phyloP scores from a whole-genome alignment of 2,113 vertebrate genomes.

The Pomatorhinus ruficollis region DNA sequence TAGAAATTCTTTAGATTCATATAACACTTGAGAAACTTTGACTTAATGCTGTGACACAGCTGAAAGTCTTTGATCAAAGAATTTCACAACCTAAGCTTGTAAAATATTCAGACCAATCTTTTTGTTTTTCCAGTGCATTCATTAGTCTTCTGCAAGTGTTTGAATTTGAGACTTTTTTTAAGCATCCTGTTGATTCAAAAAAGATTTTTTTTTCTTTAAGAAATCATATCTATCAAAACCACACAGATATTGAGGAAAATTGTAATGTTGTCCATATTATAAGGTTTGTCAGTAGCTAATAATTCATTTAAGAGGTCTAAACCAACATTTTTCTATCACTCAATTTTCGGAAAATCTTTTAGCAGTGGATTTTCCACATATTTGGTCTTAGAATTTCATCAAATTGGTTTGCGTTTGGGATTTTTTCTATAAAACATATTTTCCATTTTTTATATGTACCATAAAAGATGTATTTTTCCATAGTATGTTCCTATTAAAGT shows the following conservation, averaged over 20 bases:
- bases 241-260: neutral
- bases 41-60: neutral
- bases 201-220: neutral
- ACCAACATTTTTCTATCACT: neutral
- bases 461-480: neutral
- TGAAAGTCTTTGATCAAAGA: slow-evolving; percentile 46
- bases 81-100: neutral
- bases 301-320: neutral
- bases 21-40: slow-evolving; percentile 15
- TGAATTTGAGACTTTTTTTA: neutral
- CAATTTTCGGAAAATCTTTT: neutral
- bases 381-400: neutral
- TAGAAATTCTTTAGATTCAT: slow-evolving; percentile 22
- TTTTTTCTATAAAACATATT: neutral
- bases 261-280: neutral
- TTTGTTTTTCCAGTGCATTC: neutral
- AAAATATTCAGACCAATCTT: slow-evolving; percentile 26
- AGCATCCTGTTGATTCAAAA: neutral
- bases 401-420: neutral
- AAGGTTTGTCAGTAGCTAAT: neutral
- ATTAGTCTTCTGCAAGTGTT: neutral
- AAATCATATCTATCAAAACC: neutral
- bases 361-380: neutral
- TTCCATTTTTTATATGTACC: neutral
- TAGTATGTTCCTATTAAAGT: neutral